These are phyloP conservation scores for Melopsittacus undulatus DNA, from an alignment of 2,797 vertebrate species.

Conservation along the genomic window DNA sequence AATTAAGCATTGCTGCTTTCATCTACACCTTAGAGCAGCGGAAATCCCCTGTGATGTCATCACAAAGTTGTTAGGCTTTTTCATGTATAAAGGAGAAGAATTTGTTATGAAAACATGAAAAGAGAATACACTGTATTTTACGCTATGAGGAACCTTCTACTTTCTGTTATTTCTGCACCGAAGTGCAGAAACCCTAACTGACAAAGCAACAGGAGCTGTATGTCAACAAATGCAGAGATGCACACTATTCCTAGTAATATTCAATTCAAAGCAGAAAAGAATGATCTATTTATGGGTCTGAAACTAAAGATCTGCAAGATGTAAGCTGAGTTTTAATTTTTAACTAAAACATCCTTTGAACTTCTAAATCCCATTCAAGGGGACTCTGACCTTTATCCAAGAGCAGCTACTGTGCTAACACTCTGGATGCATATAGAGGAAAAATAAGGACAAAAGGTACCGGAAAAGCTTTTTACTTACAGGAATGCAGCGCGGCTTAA, in stretches of 20 bases:
- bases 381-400: slow-evolving; percentile 71
- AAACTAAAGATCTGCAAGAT: slow-evolving; percentile 65
- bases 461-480: slow-evolving; percentile 79
- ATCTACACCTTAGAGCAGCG: slow-evolving; percentile 58
- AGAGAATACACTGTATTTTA: slow-evolving; percentile 47
- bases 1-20: slow-evolving; percentile 69
- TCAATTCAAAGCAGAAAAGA: slow-evolving; percentile 66
- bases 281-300: slow-evolving; percentile 56
- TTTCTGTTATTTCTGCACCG: slow-evolving; percentile 35
- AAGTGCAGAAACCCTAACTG: slow-evolving; percentile 41
- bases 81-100: slow-evolving; percentile 49
- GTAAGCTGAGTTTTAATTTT: slow-evolving; percentile 47
- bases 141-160: slow-evolving; percentile 56
- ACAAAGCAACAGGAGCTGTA: slow-evolving; percentile 41
- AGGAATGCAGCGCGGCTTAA: slow-evolving; percentile 75
- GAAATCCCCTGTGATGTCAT: slow-evolving; percentile 71
- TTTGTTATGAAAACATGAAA: slow-evolving; percentile 66
- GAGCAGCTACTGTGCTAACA: slow-evolving; percentile 67
- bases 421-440: slow-evolving; percentile 57
- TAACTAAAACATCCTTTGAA: slow-evolving; percentile 71
- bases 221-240: slow-evolving; percentile 34
- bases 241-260: slow-evolving; percentile 42
- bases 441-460: slow-evolving; percentile 72
- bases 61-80: slow-evolving; percentile 53
- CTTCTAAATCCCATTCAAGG: slow-evolving; percentile 70